Base-by-base conservation (phyloP, 1,140 invertebrate species). In the Diorhabda sublineata region DNA sequence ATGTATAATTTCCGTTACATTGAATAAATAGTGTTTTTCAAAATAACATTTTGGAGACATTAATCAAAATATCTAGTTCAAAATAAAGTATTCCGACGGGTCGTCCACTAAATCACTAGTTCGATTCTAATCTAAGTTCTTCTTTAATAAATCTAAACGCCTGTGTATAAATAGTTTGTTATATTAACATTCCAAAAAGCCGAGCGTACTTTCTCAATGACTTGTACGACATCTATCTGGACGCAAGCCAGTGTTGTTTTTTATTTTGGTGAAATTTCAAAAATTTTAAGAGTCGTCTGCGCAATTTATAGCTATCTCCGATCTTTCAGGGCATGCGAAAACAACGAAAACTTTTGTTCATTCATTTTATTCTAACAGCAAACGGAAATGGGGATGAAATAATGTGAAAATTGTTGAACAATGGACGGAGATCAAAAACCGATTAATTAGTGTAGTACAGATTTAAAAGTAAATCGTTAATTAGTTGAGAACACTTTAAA, bases 231-330 rank as follows among this genome's bases (percentile, higher is more conserved):
- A 58, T 58, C 59, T 61, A 8, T 42, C 59, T 61, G 59, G 59
- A 61, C 26, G 8, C 8, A 61, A 61, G 59, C 59, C 59, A 61
- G 42, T 61, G 9, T 11, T 3, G 47, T 42, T 41, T 61, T 61
- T 61, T 61, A 61, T 61, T 61, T 52, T 61, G 59, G 59, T 61
- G 7, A 61, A 61, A 61, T 61, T 61, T 61, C 59, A 61, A 61
- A 61, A 61, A 61, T 43, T 43, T 61, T 61, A 8, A 61, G 59
- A 42, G 42, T 61, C 4, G 59, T 61, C 59, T 61, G 42, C 9
- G 59, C 59, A 41, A 61, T 61, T 61, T 61, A 61, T 61, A 61
- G 59, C 42, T 61, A 61, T 61, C 59, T 61, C 59, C 26, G 59
- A 61, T 61, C 59, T 61, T 42, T 61, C 59, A 26, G 59, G 42